phyloP scores from a whole-genome alignment of 2,888 invertebrate species.

The Dynastes maya region DNA sequence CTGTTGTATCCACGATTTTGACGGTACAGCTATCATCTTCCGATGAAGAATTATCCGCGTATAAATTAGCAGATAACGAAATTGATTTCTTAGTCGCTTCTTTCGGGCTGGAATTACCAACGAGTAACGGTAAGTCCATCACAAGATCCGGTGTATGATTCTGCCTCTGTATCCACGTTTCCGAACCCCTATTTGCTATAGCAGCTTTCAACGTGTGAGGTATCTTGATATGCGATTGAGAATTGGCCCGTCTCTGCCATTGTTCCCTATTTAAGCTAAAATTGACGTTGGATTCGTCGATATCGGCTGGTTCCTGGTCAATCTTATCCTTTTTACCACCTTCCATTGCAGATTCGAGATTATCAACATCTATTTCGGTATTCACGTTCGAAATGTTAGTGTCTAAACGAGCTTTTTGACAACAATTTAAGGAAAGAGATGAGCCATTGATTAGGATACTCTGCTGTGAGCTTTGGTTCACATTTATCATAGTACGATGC shows the following conservation, averaged over 20 bases:
- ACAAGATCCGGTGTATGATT: slow-evolving; percentile 86
- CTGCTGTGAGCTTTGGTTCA: slow-evolving; percentile 59
- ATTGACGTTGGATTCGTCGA: slow-evolving; percentile 69
- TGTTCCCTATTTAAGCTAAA: slow-evolving; percentile 74
- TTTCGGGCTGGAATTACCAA: slow-evolving; percentile 67
- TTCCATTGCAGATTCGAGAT: slow-evolving; percentile 51
- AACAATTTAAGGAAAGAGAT: slow-evolving; percentile 44
- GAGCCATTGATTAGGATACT: slow-evolving; percentile 61
- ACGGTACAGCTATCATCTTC: slow-evolving; percentile 59
- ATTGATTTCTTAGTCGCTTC: slow-evolving; percentile 66
- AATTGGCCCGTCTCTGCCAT: slow-evolving; percentile 77
- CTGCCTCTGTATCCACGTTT: slow-evolving; percentile 67
- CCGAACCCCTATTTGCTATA: slow-evolving; percentile 66
- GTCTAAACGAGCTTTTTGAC: slow-evolving; percentile 22
- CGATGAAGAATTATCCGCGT: slow-evolving; percentile 64
- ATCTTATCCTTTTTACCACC: slow-evolving; percentile 49
- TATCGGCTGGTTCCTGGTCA: slow-evolving; percentile 58
- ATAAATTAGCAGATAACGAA: slow-evolving; percentile 64
- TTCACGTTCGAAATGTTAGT: slow-evolving; percentile 30
- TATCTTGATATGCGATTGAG: slow-evolving; percentile 70
- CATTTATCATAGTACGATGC: slow-evolving; percentile 62
- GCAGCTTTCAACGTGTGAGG: slow-evolving; percentile 61
- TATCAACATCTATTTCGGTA: slow-evolving; percentile 20
- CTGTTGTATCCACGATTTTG: slow-evolving; percentile 63
- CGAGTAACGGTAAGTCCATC: slow-evolving; percentile 82